Evolutionary conservation across 2,888 invertebrate genomes (phyloP).

Genomic region (Hybos culiciformis): DNA sequence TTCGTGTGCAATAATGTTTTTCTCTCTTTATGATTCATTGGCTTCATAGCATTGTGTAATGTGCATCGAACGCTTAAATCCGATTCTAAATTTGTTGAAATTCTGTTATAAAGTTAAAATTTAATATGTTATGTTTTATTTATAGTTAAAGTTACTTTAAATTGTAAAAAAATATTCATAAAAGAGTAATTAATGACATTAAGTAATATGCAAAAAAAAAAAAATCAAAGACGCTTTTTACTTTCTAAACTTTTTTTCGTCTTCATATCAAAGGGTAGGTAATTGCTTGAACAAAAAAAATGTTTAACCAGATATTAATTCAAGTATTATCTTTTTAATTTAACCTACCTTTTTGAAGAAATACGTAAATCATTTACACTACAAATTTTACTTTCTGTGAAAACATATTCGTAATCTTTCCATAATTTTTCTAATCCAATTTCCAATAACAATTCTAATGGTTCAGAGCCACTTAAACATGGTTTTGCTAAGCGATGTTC

Average conservation of each 20-base stretch:
- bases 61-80: constrained; percentile 29
- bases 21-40: constrained; percentile 16
- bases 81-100: no score
- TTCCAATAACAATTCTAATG: constrained; percentile 33
- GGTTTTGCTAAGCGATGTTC: constrained; percentile 35
- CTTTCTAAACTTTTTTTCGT: constrained; percentile 9
- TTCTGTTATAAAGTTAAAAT: no score
- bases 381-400: constrained; percentile 31
- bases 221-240: neutral
- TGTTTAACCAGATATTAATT: constrained; percentile 3
- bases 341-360: constrained; percentile 10
- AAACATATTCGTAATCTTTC: constrained; percentile 34
- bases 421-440: constrained; percentile 33
- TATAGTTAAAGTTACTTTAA: neutral
- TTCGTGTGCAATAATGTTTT: constrained; percentile 28
- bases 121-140: no score
- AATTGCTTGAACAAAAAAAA: neutral
- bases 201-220: neutral
- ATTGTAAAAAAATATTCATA: neutral
- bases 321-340: constrained; percentile 11
- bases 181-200: neutral
- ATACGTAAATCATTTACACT: constrained; percentile 21
- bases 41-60: constrained; percentile 25
- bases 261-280: constrained; percentile 7
- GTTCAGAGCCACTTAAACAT: constrained; percentile 30